phyloP scores from a whole-genome alignment of 2,113 vertebrate species.

The Aythya baeri region DNA sequence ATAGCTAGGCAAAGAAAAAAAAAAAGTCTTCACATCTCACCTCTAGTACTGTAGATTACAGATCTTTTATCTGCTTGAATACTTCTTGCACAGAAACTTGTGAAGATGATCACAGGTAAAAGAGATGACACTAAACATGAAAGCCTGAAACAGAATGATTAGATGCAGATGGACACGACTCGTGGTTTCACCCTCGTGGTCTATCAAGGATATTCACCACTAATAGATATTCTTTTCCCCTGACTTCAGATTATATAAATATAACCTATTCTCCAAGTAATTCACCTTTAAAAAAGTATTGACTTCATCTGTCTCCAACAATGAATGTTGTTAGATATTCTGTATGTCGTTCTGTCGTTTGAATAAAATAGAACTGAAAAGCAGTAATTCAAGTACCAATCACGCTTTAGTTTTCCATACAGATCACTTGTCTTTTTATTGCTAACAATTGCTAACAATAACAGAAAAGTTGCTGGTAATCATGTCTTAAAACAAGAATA shows the following conservation, averaged over 20 bases:
- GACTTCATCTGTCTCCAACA: background rate
- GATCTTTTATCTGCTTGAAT: background rate
- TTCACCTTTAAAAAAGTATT: background rate
- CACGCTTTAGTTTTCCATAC: background rate
- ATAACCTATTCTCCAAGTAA: background rate
- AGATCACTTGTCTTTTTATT: background rate
- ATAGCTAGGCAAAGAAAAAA: background rate
- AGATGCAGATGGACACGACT: background rate
- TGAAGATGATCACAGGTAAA: background rate
- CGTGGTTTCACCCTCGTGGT: background rate
- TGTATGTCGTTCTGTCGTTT: background rate
- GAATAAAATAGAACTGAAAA: background rate
- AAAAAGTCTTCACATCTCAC: background rate
- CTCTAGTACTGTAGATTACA: background rate
- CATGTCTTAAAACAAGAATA: background rate
- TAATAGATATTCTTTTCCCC: background rate
- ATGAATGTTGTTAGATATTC: background rate
- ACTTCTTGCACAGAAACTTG: background rate
- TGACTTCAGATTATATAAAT: background rate
- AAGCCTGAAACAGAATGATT: background rate
- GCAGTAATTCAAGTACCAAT: background rate
- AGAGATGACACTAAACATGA: background rate
- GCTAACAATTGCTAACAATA: background rate
- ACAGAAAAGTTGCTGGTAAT: background rate
- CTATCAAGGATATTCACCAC: background rate